Evolutionary conservation across 1,140 invertebrate species (phyloP).

Genomic region (Pseudomyrmex pallidus): DNA sequence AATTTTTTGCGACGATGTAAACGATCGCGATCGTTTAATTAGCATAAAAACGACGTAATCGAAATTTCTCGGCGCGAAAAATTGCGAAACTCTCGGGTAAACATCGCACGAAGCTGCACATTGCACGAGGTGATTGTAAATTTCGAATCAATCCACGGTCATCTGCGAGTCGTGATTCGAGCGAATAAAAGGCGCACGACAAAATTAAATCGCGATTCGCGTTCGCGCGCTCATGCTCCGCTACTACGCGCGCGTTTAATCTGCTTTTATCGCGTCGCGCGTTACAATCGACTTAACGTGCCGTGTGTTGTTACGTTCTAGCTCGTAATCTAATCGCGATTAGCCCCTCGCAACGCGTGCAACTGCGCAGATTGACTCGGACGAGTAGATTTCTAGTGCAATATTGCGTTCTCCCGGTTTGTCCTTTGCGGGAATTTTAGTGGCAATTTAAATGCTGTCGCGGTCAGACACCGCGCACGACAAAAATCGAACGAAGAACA

Average conservation of each 20-base stretch:
- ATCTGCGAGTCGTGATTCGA: neutral
- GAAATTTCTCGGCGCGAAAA: conserved; percentile 2
- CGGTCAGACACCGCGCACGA: neutral
- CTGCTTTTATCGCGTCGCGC: conserved; percentile 6
- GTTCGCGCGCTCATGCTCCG: neutral
- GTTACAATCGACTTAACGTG: conserved; percentile 53
- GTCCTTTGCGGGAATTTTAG: neutral
- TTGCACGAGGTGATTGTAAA: neutral
- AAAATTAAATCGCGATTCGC: conserved; percentile 27
- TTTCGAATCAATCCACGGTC: neutral
- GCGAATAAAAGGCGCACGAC: neutral
- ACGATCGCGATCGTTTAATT: neutral
- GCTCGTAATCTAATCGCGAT: conserved; percentile 58
- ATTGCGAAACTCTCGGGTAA: conserved; percentile 4
- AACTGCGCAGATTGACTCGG: neutral
- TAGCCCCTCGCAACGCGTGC: conserved; percentile 25
- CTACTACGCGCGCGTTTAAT: conserved; percentile 12
- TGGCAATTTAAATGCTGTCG: neutral
- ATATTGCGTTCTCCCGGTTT: neutral
- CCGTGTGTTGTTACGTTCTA: conserved; percentile 28
- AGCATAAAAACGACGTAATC: conserved; percentile 19
- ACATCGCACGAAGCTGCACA: neutral
- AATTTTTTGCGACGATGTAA: neutral
- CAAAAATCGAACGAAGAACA: neutral
- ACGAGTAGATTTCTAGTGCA: neutral